These are phyloP conservation scores for Zapornia atra DNA, from an alignment of 2,113 vertebrate species.

Conservation along the genomic window DNA sequence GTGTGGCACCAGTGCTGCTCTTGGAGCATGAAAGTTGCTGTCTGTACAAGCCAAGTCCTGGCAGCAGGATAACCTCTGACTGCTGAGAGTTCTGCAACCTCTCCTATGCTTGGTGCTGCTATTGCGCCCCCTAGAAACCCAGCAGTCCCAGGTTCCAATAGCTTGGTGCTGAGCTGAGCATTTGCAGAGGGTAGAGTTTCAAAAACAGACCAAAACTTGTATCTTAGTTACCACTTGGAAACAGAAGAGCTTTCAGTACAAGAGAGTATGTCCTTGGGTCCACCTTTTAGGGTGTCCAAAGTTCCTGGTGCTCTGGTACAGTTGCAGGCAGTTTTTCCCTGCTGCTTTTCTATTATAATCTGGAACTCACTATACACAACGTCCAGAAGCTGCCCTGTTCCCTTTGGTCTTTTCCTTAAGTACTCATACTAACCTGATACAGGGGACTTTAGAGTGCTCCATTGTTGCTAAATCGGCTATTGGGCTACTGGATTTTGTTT, in stretches of 20 bases:
- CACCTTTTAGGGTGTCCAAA: background rate
- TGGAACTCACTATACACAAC: background rate
- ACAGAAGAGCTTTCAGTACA: background rate
- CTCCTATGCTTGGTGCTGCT: background rate
- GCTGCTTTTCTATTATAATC: background rate
- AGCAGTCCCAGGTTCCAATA: background rate
- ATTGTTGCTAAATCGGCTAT: background rate
- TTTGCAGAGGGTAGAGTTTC: background rate
- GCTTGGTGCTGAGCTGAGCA: background rate
- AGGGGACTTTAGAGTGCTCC: background rate
- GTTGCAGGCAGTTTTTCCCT: background rate
- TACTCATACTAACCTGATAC: background rate
- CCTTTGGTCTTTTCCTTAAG: background rate
- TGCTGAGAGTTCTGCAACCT: background rate
- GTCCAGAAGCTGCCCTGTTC: background rate
- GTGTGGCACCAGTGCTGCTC: rapidly evolving
- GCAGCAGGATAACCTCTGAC: background rate
- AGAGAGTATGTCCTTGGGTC: background rate
- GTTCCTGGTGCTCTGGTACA: background rate
- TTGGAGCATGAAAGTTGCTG: background rate
- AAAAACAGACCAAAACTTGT: background rate
- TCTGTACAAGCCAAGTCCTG: background rate
- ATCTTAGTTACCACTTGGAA: background rate
- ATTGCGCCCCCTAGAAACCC: background rate
- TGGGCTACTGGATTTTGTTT: background rate